These are phyloP conservation scores for Puntigrus tetrazona DNA, from an alignment of 2,113 vertebrate species.

Conservation along the genomic window DNA sequence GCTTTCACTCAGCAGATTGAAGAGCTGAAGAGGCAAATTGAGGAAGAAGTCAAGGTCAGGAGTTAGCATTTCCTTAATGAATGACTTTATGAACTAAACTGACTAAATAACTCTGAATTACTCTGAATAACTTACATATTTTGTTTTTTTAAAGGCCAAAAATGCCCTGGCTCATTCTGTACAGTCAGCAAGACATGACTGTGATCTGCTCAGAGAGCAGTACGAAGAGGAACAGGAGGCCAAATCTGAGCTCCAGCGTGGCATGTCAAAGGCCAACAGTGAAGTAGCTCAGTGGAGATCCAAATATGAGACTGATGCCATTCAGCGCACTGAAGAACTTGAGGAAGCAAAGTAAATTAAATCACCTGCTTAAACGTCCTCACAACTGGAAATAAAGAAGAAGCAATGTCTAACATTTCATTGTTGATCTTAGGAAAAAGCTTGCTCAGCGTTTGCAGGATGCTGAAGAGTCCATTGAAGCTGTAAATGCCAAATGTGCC, in stretches of 20 bases:
- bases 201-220: conserved; percentile 80
- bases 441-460: conserved; percentile 75
- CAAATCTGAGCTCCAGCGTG: conserved; percentile 74
- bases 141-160: conserved; percentile 77
- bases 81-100: not conserved
- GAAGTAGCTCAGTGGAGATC: conserved; percentile 78
- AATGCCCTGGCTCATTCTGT: conserved; percentile 82
- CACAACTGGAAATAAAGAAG: not conserved
- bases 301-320: conserved; percentile 76
- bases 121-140: too few relatives aligned
- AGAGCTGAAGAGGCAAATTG: conserved; percentile 83
- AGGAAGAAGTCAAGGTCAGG: conserved; percentile 79
- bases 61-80: not conserved
- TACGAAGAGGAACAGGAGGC: conserved; percentile 81
- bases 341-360: conserved; percentile 75
- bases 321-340: conserved; percentile 77
- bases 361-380: not conserved
- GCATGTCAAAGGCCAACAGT: conserved; percentile 74
- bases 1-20: conserved; percentile 82
- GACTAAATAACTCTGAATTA: not conserved
- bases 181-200: conserved; percentile 73
- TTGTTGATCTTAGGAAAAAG: conserved; percentile 66
- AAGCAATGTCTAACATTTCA: not conserved
- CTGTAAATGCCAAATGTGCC: conserved; percentile 72
- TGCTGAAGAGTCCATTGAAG: conserved; percentile 72